A percentile compares a stretch with the other conserved stretches of the same genome.
phyloP scores from a whole-genome alignment of 2,888 invertebrate species.

The Pachliopta kotzebuea region DNA sequence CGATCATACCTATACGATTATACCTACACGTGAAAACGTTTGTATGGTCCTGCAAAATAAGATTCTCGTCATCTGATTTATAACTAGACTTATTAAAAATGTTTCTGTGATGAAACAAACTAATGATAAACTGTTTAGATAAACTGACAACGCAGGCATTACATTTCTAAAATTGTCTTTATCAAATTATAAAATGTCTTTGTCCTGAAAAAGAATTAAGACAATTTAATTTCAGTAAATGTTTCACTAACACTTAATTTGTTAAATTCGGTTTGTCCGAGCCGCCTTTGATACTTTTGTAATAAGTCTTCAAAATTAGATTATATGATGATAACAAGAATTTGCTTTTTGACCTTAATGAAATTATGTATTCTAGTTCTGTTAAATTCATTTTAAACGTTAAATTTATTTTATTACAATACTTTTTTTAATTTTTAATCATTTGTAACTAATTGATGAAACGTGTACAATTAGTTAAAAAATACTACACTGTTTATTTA shows the following conservation, averaged over 20 bases:
- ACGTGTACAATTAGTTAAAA: no score
- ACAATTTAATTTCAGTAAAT: neutral
- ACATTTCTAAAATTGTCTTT: neutral
- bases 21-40: conserved; percentile 39
- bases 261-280: neutral
- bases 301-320: neutral
- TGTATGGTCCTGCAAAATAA: conserved; percentile 33
- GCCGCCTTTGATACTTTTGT: neutral
- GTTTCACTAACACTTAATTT: neutral
- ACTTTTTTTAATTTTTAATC: no score
- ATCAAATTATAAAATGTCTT: neutral
- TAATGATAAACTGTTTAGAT: no score
- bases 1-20: conserved; percentile 35
- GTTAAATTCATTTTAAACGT: no score
- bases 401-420: no score
- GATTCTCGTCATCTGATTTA: conserved; percentile 5
- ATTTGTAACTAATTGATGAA: no score
- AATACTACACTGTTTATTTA: no score
- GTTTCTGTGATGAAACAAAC: no score
- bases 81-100: no score
- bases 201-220: neutral
- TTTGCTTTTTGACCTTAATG: neutral
- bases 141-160: neutral
- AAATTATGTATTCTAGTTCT: no score
- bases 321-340: neutral